A percentile compares a stretch with the other conserved stretches of the same genome.
These are phyloP conservation scores for Actias luna DNA, from an alignment of 2,888 invertebrate species.

Conservation along the genomic window DNA sequence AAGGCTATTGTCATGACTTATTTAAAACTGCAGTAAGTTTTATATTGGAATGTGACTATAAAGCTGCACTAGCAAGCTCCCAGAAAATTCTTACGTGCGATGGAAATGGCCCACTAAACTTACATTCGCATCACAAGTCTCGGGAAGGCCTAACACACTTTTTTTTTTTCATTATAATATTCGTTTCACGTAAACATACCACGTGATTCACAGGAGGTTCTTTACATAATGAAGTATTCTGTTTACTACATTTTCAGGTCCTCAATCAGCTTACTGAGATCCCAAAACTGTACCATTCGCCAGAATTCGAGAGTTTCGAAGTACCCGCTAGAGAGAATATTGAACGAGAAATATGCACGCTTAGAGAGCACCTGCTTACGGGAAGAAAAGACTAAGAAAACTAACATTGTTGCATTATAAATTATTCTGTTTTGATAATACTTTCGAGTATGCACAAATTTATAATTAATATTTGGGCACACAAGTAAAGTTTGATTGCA, in stretches of 20 bases:
- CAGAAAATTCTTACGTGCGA: too few relatives aligned
- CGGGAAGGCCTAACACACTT: too few relatives aligned
- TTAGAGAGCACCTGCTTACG: constrained; percentile 55
- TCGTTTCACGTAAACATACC: too few relatives aligned
- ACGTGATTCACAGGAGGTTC: too few relatives aligned
- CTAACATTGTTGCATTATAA: constrained; percentile 14
- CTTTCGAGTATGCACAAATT: neutral
- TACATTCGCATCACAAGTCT: too few relatives aligned
- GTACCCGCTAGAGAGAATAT: constrained; percentile 66
- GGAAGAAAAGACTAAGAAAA: constrained; percentile 50
- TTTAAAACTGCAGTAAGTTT: too few relatives aligned
- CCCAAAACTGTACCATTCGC: constrained; percentile 65
- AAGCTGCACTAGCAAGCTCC: too few relatives aligned
- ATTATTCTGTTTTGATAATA: constrained; percentile 18
- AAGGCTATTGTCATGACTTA: too few relatives aligned
- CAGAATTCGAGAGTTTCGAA: constrained; percentile 66
- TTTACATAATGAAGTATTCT: neutral
- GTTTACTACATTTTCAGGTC: constrained; percentile 47
- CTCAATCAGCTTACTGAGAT: constrained; percentile 65
- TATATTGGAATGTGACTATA: too few relatives aligned
- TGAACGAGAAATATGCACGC: constrained; percentile 59
- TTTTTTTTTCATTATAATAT: too few relatives aligned
- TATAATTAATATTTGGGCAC: neutral
- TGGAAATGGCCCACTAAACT: too few relatives aligned
- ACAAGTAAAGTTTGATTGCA: neutral